Percentiles rank a stretch among this genome's conserved stretches.
Conservation (phyloP, 2,797 vertebrate genomes). For the Enteromius fasciolatus region DNA sequence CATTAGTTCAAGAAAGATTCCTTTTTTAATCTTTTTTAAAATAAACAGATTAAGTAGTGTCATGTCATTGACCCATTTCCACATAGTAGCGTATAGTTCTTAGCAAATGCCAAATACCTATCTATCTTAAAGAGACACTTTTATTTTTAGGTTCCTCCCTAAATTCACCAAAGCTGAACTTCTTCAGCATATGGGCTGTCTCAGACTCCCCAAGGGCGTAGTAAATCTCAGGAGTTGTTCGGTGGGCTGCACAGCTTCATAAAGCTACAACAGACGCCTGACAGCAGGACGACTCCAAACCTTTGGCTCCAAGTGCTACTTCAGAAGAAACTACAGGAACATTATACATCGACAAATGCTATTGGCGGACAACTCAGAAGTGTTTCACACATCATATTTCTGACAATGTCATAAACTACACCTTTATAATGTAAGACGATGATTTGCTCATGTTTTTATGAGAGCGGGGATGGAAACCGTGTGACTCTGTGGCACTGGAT, state of each 20-base stretch:
- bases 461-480: conserved; percentile 8
- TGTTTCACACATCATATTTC: conserved; percentile 32
- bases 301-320: not conserved
- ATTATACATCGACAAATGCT: not conserved
- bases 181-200: conserved; percentile 33
- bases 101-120: conserved; percentile 23
- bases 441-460: conserved; percentile 20
- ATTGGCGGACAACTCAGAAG: not conserved
- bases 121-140: conserved; percentile 43
- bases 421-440: conserved; percentile 24
- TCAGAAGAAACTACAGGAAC: not conserved
- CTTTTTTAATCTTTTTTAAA: not conserved
- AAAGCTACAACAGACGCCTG: conserved; percentile 38
- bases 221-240: conserved; percentile 68
- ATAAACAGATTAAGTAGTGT: not conserved
- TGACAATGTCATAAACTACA: conserved; percentile 15
- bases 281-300: conserved; percentile 17
- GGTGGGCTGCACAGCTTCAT: conserved; percentile 36
- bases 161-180: conserved; percentile 51
- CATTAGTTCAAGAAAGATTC: not conserved
- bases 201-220: conserved; percentile 28
- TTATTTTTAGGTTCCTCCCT: conserved; percentile 58
- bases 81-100: conserved; percentile 12
- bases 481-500: conserved; percentile 51
- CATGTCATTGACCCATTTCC: not conserved